Conservation (phyloP, 2,113 vertebrate species). For the Xenopus laevis region DNA sequence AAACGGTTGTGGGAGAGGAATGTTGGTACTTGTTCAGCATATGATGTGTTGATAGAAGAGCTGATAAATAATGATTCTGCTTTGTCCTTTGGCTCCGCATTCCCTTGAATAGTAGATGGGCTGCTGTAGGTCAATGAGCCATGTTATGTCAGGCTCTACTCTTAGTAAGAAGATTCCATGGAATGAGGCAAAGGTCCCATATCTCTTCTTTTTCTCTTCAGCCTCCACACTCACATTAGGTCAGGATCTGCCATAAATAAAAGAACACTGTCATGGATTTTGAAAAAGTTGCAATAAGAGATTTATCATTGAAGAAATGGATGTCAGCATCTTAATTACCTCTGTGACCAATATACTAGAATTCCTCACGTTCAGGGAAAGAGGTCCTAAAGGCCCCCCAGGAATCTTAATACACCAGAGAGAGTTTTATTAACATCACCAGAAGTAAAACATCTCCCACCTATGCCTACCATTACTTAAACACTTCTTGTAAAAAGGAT, state of each 20-base stretch:
- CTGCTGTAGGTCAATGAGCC: conserved; percentile 33
- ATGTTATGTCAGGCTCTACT: conserved; percentile 38
- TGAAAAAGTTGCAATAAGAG: conserved; percentile 15
- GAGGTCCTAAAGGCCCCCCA: not conserved
- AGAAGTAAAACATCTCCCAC: too few species aligned
- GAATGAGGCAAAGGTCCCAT: conserved; percentile 24
- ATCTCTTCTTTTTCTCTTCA: conserved; percentile 12
- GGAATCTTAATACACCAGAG: not conserved
- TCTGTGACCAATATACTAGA: conserved; percentile 3
- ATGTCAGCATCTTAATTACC: conserved; percentile 19
- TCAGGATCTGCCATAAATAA: conserved; percentile 36
- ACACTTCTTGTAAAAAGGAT: too few species aligned
- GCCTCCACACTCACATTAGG: conserved; percentile 24
- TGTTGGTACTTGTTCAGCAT: conserved; percentile 12
- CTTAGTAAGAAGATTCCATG: conserved; percentile 33
- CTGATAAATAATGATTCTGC: conserved; percentile 36
- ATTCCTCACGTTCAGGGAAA: not conserved
- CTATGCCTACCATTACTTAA: too few species aligned
- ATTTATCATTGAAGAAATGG: conserved; percentile 23
- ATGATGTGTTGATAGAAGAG: conserved; percentile 28
- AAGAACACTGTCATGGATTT: conserved; percentile 12
- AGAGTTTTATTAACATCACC: too few species aligned
- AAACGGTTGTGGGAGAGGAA: conserved; percentile 30
- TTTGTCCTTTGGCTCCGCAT: conserved; percentile 36
- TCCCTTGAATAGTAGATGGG: conserved; percentile 33